These are phyloP conservation scores for Telmatherina bonti DNA, from an alignment of 2,797 vertebrate genomes.

Conservation along the genomic window DNA sequence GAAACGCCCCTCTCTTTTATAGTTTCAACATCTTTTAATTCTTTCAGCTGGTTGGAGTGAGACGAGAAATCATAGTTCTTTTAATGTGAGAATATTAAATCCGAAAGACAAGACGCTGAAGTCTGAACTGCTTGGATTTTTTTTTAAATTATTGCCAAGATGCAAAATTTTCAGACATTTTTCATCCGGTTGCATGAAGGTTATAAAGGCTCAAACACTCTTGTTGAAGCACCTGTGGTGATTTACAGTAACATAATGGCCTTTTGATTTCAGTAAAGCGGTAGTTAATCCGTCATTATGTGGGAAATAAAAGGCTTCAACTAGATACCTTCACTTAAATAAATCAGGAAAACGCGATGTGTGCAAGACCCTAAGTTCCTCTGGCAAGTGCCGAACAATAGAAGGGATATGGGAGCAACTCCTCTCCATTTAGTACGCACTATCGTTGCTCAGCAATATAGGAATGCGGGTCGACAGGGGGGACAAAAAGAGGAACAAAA, in stretches of 20 bases:
- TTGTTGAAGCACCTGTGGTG: conserved; percentile 45
- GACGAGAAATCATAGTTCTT: conserved; percentile 44
- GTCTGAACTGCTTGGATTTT: too few species aligned
- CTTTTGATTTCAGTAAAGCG: conserved; percentile 66
- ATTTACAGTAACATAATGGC: conserved; percentile 82
- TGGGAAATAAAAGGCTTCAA: conserved; percentile 67
- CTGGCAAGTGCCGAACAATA: conserved; percentile 77
- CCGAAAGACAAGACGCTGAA: too few species aligned
- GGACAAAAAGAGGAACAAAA: conserved; percentile 91
- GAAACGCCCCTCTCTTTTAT: conserved; percentile 80
- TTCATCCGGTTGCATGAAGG: neutral
- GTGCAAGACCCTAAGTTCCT: conserved; percentile 70
- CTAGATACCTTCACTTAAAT: conserved; percentile 81
- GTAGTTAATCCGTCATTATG: conserved; percentile 76
- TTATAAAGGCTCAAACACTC: conserved; percentile 12
- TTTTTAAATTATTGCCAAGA: neutral
- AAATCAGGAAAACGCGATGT: conserved; percentile 79
- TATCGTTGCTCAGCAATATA: conserved; percentile 82
- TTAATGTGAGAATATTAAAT: neutral
- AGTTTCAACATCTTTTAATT: conserved; percentile 84
- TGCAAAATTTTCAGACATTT: neutral
- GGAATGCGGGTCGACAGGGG: conserved; percentile 89
- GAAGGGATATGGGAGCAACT: conserved; percentile 74
- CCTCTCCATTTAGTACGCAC: conserved; percentile 83
- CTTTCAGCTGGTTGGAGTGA: conserved; percentile 72